Conservation (phyloP, 2,113 vertebrate genomes). For the Machaerirhynchus nigripectus region DNA sequence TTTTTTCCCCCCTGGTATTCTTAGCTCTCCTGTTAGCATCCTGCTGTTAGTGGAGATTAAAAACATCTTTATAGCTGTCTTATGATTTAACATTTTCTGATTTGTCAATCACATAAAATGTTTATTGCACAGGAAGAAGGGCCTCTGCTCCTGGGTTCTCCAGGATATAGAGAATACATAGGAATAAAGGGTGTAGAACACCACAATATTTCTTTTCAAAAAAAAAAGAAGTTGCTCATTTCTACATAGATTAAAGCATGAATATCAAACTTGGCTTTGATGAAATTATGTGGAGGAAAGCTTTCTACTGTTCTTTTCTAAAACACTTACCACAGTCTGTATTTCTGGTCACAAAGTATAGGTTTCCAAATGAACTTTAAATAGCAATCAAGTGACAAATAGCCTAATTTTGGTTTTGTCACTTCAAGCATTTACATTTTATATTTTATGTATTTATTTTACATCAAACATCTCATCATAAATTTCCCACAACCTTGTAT, state of each 20-base stretch:
- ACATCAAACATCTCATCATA: neutral
- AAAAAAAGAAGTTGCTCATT: neutral
- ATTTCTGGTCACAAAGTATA: neutral
- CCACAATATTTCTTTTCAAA: no score
- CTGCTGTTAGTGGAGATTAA: slow-evolving; percentile 64
- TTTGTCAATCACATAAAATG: slow-evolving; percentile 60
- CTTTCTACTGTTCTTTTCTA: neutral
- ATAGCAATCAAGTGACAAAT: neutral
- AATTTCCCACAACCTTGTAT: neutral
- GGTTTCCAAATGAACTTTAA: neutral
- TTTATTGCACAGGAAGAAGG: neutral
- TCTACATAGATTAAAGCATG: neutral
- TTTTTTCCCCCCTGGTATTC: neutral
- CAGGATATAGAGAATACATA: neutral
- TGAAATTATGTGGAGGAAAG: neutral
- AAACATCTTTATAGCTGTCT: slow-evolving; percentile 59
- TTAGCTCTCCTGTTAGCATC: slow-evolving; percentile 63
- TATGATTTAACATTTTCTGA: slow-evolving; percentile 68
- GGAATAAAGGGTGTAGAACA: neutral
- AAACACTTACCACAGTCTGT: neutral
- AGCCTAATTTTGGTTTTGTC: neutral
- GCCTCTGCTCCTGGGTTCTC: neutral
- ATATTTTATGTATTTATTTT: neutral
- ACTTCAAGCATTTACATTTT: neutral
- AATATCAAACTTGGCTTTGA: neutral